A percentile compares a stretch with the other conserved stretches of the same genome.
Evolutionary conservation across 2,797 vertebrate genomes (phyloP).

Genomic region (Mormyrus hasselquistii): DNA sequence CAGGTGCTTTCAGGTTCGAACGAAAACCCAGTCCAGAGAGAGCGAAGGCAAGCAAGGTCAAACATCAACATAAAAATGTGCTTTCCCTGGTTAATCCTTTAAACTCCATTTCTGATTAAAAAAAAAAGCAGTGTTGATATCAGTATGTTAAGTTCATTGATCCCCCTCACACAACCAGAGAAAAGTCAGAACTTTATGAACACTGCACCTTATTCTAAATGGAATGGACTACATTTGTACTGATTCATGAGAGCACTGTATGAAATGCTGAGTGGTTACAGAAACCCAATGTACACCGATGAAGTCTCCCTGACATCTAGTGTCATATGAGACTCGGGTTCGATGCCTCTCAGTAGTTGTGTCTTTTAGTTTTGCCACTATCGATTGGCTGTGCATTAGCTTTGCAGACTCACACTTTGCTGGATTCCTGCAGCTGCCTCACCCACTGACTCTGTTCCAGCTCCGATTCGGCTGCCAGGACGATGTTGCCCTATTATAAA

Average conservation of each 20-base stretch:
- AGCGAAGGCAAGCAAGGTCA: not conserved
- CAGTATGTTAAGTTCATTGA: not conserved
- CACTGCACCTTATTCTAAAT: not conserved
- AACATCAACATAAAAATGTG: not conserved
- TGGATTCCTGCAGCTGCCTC: conserved; percentile 91
- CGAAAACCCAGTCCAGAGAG: not conserved
- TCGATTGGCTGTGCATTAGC: not conserved
- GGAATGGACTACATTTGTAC: not conserved
- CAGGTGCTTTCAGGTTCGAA: conserved; percentile 70
- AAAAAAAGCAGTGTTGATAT: not conserved
- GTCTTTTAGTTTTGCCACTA: not conserved
- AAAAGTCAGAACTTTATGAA: not conserved
- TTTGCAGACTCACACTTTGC: conserved; percentile 84
- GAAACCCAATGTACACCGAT: not conserved
- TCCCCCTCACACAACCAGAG: not conserved
- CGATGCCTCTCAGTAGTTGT: not conserved
- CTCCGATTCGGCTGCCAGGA: conserved; percentile 84
- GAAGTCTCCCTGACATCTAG: not conserved
- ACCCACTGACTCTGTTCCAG: conserved; percentile 87
- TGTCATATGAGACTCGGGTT: not conserved
- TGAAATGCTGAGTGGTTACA: not conserved
- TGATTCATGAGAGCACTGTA: not conserved
- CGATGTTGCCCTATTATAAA: conserved; percentile 73
- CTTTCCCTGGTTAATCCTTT: not conserved
- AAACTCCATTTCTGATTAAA: not conserved